Percentiles rank a stretch among this genome's conserved stretches.
phyloP scores from a whole-genome alignment of 2,797 vertebrate genomes.

The Danionella dracula region DNA sequence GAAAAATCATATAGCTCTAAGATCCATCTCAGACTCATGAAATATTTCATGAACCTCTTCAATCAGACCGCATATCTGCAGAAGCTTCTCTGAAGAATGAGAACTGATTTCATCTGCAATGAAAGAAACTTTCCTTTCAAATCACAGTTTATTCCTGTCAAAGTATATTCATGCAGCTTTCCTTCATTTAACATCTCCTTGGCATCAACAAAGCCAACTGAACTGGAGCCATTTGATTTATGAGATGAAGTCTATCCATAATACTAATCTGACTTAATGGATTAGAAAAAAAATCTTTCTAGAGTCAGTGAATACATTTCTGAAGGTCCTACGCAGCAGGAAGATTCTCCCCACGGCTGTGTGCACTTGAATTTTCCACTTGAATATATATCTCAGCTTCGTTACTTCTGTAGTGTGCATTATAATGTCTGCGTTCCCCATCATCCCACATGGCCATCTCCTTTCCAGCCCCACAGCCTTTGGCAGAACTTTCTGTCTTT shows the following conservation, averaged over 20 bases:
- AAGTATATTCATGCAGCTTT: neutral
- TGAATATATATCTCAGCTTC: conserved; percentile 19
- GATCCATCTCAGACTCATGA: neutral
- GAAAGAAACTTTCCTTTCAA: conserved; percentile 12
- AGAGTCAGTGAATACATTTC: neutral
- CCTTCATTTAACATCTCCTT: conserved; percentile 3
- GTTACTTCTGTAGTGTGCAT: conserved; percentile 17
- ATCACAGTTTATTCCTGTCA: neutral
- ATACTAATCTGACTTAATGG: conserved; percentile 7
- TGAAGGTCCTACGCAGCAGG: neutral
- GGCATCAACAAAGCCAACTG: neutral
- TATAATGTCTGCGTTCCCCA: conserved; percentile 6
- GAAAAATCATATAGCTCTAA: neutral
- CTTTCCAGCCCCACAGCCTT: conserved; percentile 3
- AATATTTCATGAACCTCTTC: conserved; percentile 10
- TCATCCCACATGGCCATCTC: conserved; percentile 10
- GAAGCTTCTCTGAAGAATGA: conserved; percentile 3
- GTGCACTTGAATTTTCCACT: neutral
- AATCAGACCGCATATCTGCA: conserved; percentile 18
- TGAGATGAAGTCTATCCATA: neutral
- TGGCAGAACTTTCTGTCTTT: conserved; percentile 17
- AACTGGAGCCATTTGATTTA: conserved; percentile 6
- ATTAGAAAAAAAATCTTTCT: neutral
- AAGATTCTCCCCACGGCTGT: neutral
- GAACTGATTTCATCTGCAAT: conserved; percentile 14